Evolutionary conservation across 53 echinoderm and acorn worm genomes (phyloP).

Genomic region (Pentamera pediparva): DNA sequence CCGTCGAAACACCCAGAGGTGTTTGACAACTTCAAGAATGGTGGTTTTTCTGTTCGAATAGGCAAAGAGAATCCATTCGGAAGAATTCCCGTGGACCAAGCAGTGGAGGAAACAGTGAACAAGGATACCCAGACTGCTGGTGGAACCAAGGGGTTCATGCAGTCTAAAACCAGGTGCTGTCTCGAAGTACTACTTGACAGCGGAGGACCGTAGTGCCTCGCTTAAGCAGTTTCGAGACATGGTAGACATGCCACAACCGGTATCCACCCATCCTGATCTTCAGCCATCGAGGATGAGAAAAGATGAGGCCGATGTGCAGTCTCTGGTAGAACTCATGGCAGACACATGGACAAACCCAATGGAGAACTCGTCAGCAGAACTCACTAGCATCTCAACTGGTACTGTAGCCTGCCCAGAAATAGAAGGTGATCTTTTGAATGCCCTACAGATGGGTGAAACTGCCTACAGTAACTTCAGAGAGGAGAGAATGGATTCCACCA

Average conservation of each 20-base stretch:
- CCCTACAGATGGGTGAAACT: background rate
- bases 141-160: conserved; percentile 32
- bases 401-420: background rate
- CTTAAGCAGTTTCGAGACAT: conserved; percentile 27
- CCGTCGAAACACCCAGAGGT: conserved; percentile 18
- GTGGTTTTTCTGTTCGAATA: conserved; percentile 35
- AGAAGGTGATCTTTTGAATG: background rate
- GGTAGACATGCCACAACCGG: background rate
- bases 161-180: conserved; percentile 34
- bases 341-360: conserved; percentile 43
- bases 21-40: background rate
- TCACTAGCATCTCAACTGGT: background rate
- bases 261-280: conserved; percentile 36
- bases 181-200: conserved; percentile 27
- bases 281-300: conserved; percentile 31
- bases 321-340: conserved; percentile 34
- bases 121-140: conserved; percentile 45
- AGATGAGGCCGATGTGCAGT: conserved; percentile 38
- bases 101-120: conserved; percentile 36
- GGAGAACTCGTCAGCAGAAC: background rate
- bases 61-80: conserved; percentile 26
- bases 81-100: conserved; percentile 38
- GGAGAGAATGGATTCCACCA: background rate
- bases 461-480: background rate
- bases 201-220: conserved; percentile 14